phyloP scores from a whole-genome alignment of 2,113 vertebrate genomes.

The Arizona elegans region DNA sequence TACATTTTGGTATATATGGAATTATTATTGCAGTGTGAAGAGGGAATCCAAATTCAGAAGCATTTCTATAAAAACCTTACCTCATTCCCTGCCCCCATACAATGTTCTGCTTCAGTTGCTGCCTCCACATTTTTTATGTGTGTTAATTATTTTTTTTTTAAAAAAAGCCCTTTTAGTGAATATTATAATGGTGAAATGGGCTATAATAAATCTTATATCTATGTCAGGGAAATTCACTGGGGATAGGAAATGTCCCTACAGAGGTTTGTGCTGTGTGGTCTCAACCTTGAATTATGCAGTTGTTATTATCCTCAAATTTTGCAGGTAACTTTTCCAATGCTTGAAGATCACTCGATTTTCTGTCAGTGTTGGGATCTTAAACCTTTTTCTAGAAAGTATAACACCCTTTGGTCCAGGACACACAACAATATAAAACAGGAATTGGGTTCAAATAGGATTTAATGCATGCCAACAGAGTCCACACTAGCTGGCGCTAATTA shows the following conservation, averaged over 20 bases:
- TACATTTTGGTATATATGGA: constrained; percentile 15
- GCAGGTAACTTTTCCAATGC: neutral
- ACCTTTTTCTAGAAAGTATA: neutral
- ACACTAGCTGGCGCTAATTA: neutral
- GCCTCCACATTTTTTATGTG: neutral
- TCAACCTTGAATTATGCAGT: neutral
- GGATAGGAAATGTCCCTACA: neutral
- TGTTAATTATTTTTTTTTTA: neutral
- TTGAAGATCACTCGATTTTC: neutral
- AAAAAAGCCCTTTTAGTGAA: constrained; percentile 8
- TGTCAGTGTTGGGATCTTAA: neutral
- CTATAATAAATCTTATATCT: neutral
- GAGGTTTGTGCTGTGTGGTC: neutral
- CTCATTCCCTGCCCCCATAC: neutral
- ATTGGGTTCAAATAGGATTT: neutral
- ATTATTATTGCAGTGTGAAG: constrained; percentile 1
- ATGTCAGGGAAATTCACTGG: neutral
- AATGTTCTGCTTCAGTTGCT: constrained; percentile 30
- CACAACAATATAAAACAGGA: neutral
- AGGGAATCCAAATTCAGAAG: constrained; percentile 23
- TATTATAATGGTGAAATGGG: constrained; percentile 1
- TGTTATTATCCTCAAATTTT: neutral
- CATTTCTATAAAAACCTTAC: neutral
- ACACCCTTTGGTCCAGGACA: neutral
- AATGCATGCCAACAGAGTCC: neutral